Evolutionary conservation across 2,113 vertebrate species (phyloP), one percentile per base, ranked within the genome.

Genomic region (Callocephalon fimbriatum): DNA sequence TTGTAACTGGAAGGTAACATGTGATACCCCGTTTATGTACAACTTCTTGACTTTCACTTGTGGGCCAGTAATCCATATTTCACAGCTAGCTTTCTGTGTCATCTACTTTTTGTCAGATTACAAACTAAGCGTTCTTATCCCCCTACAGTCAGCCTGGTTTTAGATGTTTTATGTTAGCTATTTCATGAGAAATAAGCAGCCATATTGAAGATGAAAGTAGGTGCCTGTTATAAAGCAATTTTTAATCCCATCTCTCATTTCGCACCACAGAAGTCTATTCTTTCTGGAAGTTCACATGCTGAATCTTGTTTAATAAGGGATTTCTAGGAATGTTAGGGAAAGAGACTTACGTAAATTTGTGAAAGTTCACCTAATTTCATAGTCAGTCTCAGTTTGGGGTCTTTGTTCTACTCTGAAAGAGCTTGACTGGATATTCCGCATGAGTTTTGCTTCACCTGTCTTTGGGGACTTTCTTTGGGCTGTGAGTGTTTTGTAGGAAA

Each of bases 101-200:
- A 15, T 73, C 21, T 16, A 3, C 22, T 59, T 17, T 79, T 65
- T 45, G 22, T 50, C 45, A 66, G 59, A 35, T 53, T 67, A 21
- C 35, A 73, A 77, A 91, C 29, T 66, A 63, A 65, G 13, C 29
- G 29, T 58, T 73, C 26, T 79, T 66, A 35, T 35, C 2, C 2
- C 3, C 15, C 11, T 47, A 29, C 59, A 66, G 22, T 12, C 58
- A 72, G 0, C 17, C 38, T 70, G 22, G 16, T 25, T 80, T 92
- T 73, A 70, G 37, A 11, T n/a, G 21, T 20, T 35, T 80, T 1
- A 0, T 40, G 7, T 45, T 51, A 37, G 14, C 29, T 0, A 63
- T 35, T 76, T 92, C 3, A 10, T 21, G 45, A 62, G 48, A 76
- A 86, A 77, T 15, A 66, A 86, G 8, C 10, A 86, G 22, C 15